Evolutionary conservation across 2,888 invertebrate genomes (phyloP).

Genomic region (Pammene fasciana): DNA sequence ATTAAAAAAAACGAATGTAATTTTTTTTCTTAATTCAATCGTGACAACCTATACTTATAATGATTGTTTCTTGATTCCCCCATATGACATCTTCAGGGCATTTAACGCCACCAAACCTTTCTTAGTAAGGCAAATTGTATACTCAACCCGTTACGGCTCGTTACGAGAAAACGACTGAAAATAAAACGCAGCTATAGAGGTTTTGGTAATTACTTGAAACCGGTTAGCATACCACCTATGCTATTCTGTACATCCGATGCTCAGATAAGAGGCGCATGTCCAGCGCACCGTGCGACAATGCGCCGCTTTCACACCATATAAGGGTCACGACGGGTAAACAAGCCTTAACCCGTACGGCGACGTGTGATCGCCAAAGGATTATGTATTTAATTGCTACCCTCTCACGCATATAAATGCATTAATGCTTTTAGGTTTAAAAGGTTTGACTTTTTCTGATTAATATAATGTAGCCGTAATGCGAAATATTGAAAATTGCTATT

Average conservation of each 20-base stretch:
- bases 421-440: slow-evolving; percentile 51
- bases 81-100: no score
- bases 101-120: no score
- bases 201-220: slow-evolving; percentile 23
- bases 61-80: no score
- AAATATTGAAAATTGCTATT: neutral
- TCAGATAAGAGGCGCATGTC: slow-evolving; percentile 63
- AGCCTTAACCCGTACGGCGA: slow-evolving; percentile 69
- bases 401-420: slow-evolving; percentile 61
- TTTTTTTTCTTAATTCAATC: no score
- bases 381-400: slow-evolving; percentile 75
- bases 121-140: no score
- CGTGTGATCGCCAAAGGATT: slow-evolving; percentile 72
- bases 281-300: slow-evolving; percentile 73
- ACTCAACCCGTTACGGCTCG: neutral
- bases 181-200: neutral
- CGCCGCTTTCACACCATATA: slow-evolving; percentile 81
- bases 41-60: no score
- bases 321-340: slow-evolving; percentile 71
- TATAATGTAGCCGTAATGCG: slow-evolving; percentile 14
- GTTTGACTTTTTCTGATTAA: slow-evolving; percentile 40
- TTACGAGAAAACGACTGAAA: slow-evolving; percentile 3
- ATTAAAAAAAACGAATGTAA: no score
- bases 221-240: slow-evolving; percentile 26
- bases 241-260: slow-evolving; percentile 42